Evolutionary conservation across 2,888 invertebrate genomes (phyloP), one percentile per base, ranked within the genome.

Genomic region (Thecocarcelia acutangulata): DNA sequence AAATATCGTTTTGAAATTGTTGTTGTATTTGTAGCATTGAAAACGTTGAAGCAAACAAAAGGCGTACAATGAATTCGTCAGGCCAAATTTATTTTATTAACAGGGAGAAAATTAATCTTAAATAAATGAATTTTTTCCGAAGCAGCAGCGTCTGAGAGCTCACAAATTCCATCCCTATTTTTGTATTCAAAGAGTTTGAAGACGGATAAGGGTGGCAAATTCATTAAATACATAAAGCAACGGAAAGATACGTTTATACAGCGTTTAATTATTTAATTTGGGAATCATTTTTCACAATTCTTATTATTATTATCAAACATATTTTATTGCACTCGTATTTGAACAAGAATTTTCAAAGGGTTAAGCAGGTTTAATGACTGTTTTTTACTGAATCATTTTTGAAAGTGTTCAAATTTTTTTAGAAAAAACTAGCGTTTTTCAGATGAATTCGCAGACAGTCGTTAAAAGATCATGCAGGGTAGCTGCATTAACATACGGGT

Each of bases 51-150:
- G 73, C 56, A 46, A 74, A 77, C 68, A 75, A 70, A 28, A 72
- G 82, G 80, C 80, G 80, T 68, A 52, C 72, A 74, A 44, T 69
- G 81, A 74, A 79, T 83, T 81, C 68, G 83, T 83, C 61, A 79
- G 68, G 84, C 83, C 68, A 63, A 80, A 84, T 84, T 84, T 56
- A 72, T 74, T 80, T 83, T 24, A 69, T 63, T 54, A 37, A 69
- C 21, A 69, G 68, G 76, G 69, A 59, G 42, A 44, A 75, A 52
- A 56, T 69, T 50, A 28, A 11, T 54, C 24, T 24, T 24, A 24
- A 68, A 68, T 37, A 74, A 58, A 66, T 74, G 6, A 50, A 33
- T 28, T 19, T 21, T 52, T 54, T 13, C 0, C 12, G 24, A 17
- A 42, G 19, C 2, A 52, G 19, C 24, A 8, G 21, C 33, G n/a